phyloP scores from a whole-genome alignment of 2,888 invertebrate species.

The Aelia acuminata region DNA sequence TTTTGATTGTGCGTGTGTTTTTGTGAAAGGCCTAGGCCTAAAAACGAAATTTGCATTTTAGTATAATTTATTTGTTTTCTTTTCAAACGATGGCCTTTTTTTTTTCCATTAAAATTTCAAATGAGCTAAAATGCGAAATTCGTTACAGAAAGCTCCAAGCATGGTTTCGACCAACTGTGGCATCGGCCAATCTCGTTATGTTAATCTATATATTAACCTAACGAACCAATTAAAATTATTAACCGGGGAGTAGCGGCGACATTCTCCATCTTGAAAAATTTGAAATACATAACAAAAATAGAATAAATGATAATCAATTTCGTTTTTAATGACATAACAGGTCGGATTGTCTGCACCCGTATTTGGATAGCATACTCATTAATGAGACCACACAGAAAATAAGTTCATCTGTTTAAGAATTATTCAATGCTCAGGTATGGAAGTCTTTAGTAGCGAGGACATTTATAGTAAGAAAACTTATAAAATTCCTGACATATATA shows the following conservation, averaged over 20 bases:
- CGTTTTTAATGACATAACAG: background rate
- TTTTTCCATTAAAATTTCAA: background rate
- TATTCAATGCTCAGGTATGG: background rate
- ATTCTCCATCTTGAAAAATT: background rate
- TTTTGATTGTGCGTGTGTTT: too few species aligned
- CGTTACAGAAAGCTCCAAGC: background rate
- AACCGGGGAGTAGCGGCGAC: background rate
- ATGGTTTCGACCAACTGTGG: background rate
- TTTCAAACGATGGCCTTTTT: background rate
- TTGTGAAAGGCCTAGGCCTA: too few species aligned
- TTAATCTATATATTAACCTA: background rate
- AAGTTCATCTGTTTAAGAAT: background rate
- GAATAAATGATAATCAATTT: conserved; percentile 9
- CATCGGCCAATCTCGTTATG: background rate
- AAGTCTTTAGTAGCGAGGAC: background rate
- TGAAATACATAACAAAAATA: background rate
- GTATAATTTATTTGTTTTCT: background rate
- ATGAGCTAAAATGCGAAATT: conserved; percentile 1
- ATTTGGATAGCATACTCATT: background rate
- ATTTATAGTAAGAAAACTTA: background rate
- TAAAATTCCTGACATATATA: too few species aligned
- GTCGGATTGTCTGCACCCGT: background rate
- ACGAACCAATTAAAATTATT: conserved; percentile 14
- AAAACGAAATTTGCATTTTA: background rate
- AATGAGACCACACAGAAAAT: conserved; percentile 7